Evolutionary conservation across 2,797 vertebrate species (phyloP).

Genomic region (Thamnophis elegans): DNA sequence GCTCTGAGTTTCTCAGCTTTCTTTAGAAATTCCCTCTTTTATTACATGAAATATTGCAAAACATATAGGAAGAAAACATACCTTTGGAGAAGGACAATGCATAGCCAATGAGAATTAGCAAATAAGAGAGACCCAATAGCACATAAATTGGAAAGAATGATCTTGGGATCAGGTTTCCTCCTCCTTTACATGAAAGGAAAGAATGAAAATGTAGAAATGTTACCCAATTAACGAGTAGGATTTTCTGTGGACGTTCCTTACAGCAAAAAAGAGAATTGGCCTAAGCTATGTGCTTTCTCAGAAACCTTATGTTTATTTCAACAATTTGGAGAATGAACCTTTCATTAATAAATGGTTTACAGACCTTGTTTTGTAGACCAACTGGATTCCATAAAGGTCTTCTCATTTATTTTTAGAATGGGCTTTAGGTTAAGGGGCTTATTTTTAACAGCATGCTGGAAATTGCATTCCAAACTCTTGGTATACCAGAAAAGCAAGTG

Average conservation of each 20-base stretch:
- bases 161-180: conserved; percentile 14
- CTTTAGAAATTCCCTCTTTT: not conserved
- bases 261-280: not conserved
- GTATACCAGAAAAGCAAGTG: not conserved
- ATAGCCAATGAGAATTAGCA: conserved; percentile 42
- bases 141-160: conserved; percentile 8
- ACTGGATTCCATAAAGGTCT: not conserved
- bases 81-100: conserved; percentile 36
- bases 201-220: not conserved
- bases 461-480: not conserved
- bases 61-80: not conserved
- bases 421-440: not conserved
- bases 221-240: not conserved
- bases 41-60: not conserved
- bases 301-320: not conserved
- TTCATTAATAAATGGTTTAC: not conserved
- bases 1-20: not conserved
- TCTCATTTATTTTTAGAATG: not conserved
- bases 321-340: not conserved
- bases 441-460: not conserved
- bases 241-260: not conserved
- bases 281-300: not conserved
- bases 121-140: conserved; percentile 44
- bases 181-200: conserved; percentile 31
- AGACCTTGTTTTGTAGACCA: not conserved